Evolutionary conservation across 2,888 invertebrate genomes (phyloP).

Genomic region (Phlogophora meticulosa): DNA sequence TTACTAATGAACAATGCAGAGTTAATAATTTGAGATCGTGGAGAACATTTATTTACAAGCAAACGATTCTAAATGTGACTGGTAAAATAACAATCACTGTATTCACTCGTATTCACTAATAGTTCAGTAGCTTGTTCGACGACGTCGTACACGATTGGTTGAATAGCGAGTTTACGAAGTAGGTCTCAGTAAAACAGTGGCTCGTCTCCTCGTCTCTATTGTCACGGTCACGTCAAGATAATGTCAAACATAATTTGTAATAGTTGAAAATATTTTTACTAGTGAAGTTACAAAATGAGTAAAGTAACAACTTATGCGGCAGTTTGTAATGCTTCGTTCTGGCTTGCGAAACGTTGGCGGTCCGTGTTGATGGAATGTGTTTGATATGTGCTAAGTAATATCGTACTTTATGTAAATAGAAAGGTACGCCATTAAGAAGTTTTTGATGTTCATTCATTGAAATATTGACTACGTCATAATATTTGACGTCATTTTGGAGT

Average conservation of each 20-base stretch:
- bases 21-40: conserved; percentile 11
- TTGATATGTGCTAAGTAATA: conserved; percentile 66
- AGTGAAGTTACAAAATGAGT: conserved; percentile 63
- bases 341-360: conserved; percentile 61
- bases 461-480: conserved; percentile 7
- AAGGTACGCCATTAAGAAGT: conserved; percentile 36
- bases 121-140: conserved; percentile 33
- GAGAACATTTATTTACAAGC: conserved; percentile 13
- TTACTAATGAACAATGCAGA: conserved; percentile 26
- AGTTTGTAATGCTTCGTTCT: conserved; percentile 62
- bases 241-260: conserved; percentile 67
- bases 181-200: conserved; percentile 55
- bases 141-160: conserved; percentile 26
- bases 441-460: conserved; percentile 41
- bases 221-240: conserved; percentile 67
- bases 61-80: conserved; percentile 21
- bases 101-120: conserved; percentile 24
- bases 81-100: conserved; percentile 34
- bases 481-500: conserved; percentile 6
- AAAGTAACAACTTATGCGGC: conserved; percentile 63
- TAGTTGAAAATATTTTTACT: conserved; percentile 65
- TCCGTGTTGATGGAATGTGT: conserved; percentile 61
- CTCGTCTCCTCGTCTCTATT: conserved; percentile 53
- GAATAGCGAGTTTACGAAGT: conserved; percentile 47
- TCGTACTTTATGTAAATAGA: conserved; percentile 58